Base-by-base conservation (phyloP, 2,888 invertebrate genomes). In the Netelia inedita region DNA sequence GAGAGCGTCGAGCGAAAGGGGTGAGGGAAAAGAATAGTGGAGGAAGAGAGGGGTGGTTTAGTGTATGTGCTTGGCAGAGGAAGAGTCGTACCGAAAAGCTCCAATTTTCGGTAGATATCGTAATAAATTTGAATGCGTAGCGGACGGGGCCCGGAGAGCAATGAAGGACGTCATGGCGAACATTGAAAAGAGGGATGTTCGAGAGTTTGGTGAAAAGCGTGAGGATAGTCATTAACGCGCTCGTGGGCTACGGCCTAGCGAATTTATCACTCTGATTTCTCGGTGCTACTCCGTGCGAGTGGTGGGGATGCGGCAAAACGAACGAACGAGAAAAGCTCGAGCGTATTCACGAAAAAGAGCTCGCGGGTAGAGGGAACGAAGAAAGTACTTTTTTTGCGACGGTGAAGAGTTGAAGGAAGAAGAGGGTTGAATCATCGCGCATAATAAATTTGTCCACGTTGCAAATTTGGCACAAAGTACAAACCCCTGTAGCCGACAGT, bases 51-150 rank as follows among this genome's bases (percentile, higher is more conserved):
- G 69, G 50, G 28, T 28, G 28, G 63, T 14, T 46, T 14, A 14
- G 14, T 23, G 35, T 73, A 28, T 73, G 43, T 46, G 72, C 66
- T 82, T 76, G 83, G 75, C 71, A 66, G 68, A 72, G 72, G 28
- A 61, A 73, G 79, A 43, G 66, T 79, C 71, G 53, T 35, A 84
- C 28, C 68, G 76, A 68, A 59, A 59, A 85, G 82, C 76, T 63
- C 82, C 74, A 71, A 85, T 82, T 74, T 82, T 71, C 78, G 57
- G 43, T 81, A 79, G 85, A 82, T 82, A 79, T 79, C 74, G 85
- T 85, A 74, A 85, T 85, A 85, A 85, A 85, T 85, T 81, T 79
- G 71, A 82, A 85, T 79, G 85, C 85, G 85, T 78, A 71, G 57
- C 46, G 46, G 23, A 28, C 53, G 61, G 50, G 50, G n/a, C 21